Percentiles rank a stretch among this genome's conserved stretches.
phyloP scores from a whole-genome alignment of 1,140 invertebrate species.

The Acromyrmex charruanus region DNA sequence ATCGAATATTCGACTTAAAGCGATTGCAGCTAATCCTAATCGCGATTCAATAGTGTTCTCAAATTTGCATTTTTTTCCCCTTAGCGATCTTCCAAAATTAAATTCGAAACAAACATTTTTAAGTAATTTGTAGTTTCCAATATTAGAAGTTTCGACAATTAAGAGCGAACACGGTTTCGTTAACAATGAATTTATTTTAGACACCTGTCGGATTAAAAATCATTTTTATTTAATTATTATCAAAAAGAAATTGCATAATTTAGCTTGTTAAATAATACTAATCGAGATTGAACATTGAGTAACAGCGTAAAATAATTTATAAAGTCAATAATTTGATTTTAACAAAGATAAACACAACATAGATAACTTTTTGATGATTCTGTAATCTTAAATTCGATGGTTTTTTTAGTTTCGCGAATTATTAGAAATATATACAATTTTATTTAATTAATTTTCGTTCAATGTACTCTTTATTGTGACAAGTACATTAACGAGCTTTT shows the following conservation, averaged over 20 bases:
- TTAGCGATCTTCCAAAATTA: background rate
- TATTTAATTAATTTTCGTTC: background rate
- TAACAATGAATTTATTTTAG: background rate
- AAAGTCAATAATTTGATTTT: background rate
- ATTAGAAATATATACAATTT: background rate
- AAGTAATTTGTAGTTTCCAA: background rate
- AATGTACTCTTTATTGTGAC: background rate
- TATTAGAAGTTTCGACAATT: background rate
- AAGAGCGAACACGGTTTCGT: background rate
- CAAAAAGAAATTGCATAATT: background rate
- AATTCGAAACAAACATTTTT: background rate
- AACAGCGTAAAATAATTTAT: background rate
- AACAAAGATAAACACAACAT: background rate
- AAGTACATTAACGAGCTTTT: background rate
- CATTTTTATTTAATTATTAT: background rate
- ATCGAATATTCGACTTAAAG: conserved; percentile 24
- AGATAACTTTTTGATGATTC: background rate
- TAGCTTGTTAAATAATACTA: background rate
- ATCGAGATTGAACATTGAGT: no score
- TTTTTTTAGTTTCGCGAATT: background rate
- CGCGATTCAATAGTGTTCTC: background rate
- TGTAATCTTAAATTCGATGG: background rate
- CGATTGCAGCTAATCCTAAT: background rate
- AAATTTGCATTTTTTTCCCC: background rate
- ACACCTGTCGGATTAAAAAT: background rate